Conservation (phyloP, 2,888 invertebrate genomes). For the Agriotes lineatus region DNA sequence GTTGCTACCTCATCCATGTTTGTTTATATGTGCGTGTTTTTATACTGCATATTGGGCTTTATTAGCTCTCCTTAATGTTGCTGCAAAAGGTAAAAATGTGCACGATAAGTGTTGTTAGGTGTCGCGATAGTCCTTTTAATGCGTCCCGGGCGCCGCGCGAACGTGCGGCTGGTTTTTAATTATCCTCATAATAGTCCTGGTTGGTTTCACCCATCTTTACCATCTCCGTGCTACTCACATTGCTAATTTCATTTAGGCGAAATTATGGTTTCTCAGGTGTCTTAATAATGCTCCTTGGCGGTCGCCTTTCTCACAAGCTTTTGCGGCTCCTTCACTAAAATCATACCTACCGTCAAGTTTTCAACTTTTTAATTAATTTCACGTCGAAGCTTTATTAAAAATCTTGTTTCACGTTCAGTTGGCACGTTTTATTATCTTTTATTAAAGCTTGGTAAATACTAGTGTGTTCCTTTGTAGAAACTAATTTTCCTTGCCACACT, state of each 20-base stretch:
- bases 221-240: conserved; percentile 6
- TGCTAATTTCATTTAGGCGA: conserved; percentile 31
- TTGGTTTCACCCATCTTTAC: conserved; percentile 25
- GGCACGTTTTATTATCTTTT: background rate
- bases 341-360: background rate
- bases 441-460: background rate
- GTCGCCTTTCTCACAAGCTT: background rate
- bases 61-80: conserved; percentile 36
- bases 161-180: conserved; percentile 6
- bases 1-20: conserved; percentile 47
- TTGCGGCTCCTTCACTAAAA: conserved; percentile 2
- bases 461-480: too few species aligned
- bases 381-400: conserved; percentile 1
- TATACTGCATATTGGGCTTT: conserved; percentile 27
- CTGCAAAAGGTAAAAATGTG: conserved; percentile 38
- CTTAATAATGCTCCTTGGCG: conserved; percentile 27
- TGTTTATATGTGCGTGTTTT: conserved; percentile 45
- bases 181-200: conserved; percentile 21
- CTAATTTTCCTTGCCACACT: too few species aligned
- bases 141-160: background rate
- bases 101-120: conserved; percentile 36
- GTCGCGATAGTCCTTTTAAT: conserved; percentile 26
- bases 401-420: background rate
- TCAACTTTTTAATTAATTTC: conserved; percentile 10
- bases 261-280: conserved; percentile 35